Base-by-base conservation (phyloP, 2,113 vertebrate genomes). In the Larimichthys crocea region DNA sequence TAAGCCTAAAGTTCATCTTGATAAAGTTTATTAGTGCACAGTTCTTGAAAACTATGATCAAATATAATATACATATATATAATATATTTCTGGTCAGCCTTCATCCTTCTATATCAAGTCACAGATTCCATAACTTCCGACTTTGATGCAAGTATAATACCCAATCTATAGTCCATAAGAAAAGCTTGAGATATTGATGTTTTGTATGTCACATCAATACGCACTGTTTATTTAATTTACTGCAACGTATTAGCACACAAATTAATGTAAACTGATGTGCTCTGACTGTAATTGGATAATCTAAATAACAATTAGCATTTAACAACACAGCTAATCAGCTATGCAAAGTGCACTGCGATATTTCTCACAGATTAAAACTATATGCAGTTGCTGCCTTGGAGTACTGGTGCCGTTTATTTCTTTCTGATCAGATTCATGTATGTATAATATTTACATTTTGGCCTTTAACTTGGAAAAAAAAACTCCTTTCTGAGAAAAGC, bases 261-360 rank as follows among this genome's bases (percentile, higher is more conserved):
- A 63, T 70, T 29, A 52, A 57, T 62, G 12, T 44, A 63, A 64
- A 75, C 20, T 24, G 22, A 22, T 59, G 50, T 50, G 15, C 24
- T 66, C 53, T 26, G 40, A 63, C 10, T 62, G 11, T 49, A 76
- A 73, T 62, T 81, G 2, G n/a, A 56, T 74, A 46, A 60, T 60
- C 9, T 49, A 11, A 59, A 75, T 59, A 50, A 59, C 22, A 50
- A 35, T 73, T 52, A 63, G 46, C 26, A 49, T 40, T 61, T 20
- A 40, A 31, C 35, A 76, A 49, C 44, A 53, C 31, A 57, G 74
- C 20, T 75, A 75, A 82, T 79, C 14, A 80, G 44, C 19, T 35
- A 20, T 72, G 48, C 19, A 63, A 31, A 50, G 6, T 49, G 44
- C 22, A 50, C 10, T 19, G 22, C 55, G 26, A 19, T 55, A 59